Evolutionary conservation across 2,888 invertebrate species (phyloP).

Genomic region (Cartodere bifasciata): DNA sequence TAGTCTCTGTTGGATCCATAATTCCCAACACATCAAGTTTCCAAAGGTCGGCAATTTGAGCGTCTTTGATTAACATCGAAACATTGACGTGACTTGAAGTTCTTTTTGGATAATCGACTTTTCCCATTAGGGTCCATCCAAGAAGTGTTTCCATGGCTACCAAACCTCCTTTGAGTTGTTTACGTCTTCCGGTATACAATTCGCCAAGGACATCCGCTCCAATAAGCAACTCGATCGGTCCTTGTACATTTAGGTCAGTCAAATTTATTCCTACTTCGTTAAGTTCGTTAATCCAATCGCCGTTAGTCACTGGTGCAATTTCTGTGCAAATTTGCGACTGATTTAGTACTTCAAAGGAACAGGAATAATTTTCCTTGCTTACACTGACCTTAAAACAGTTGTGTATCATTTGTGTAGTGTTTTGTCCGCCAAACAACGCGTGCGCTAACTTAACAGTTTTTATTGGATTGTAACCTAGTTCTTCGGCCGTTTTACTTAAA

Average conservation of each 20-base stretch:
- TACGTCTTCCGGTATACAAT: conserved; percentile 7
- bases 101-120: too few relatives aligned
- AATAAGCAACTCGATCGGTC: conserved; percentile 4
- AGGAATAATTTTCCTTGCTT: neutral
- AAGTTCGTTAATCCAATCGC: conserved; percentile 7
- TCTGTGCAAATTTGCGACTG: conserved; percentile 3
- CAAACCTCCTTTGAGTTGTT: conserved; percentile 16
- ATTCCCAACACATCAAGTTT: conserved; percentile 24
- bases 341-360: conserved; percentile 6
- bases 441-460: too few relatives aligned
- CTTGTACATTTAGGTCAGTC: neutral
- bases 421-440: too few relatives aligned
- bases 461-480: too few relatives aligned
- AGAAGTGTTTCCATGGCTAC: conserved; percentile 20
- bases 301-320: conserved; percentile 2
- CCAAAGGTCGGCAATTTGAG: conserved; percentile 25
- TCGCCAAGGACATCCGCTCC: conserved; percentile 7
- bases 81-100: conserved; percentile 11
- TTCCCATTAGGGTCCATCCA: conserved; percentile 22
- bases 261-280: neutral
- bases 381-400: conserved; percentile 4
- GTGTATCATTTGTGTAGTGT: neutral
- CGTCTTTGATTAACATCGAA: too few relatives aligned
- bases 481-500: too few relatives aligned
- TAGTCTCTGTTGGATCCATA: conserved; percentile 19